Evolutionary conservation across 2,888 invertebrate genomes (phyloP).

Genomic region (Drosophila affinis): DNA sequence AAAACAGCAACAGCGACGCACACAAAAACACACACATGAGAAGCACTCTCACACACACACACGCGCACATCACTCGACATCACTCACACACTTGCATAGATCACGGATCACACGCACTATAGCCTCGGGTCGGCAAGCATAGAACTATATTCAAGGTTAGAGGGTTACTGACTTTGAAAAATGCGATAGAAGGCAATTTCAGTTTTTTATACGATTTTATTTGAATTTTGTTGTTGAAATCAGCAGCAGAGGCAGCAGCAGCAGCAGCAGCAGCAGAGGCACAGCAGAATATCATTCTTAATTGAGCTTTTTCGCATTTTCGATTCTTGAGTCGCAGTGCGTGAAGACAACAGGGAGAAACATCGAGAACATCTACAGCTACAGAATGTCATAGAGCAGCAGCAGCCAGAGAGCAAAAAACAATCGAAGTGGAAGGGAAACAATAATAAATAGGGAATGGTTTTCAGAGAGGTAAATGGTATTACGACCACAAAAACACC

Average conservation of each 20-base stretch:
- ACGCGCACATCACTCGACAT: neutral
- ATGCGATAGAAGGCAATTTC: conserved; percentile 71
- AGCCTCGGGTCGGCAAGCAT: conserved; percentile 51
- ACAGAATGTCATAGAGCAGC: conserved; percentile 41
- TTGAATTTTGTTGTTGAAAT: conserved; percentile 18
- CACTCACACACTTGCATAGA: conserved; percentile 10
- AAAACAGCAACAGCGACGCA: conserved; percentile 30
- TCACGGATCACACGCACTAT: conserved; percentile 42
- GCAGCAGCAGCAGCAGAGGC: neutral
- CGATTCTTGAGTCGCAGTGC: conserved; percentile 62
- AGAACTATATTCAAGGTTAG: conserved; percentile 81
- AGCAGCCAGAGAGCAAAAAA: conserved; percentile 13
- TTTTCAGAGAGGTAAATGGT: too few species aligned
- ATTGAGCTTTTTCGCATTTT: conserved; percentile 65
- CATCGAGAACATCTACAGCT: neutral
- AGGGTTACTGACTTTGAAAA: conserved; percentile 82
- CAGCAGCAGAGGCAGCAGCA: conserved; percentile 24
- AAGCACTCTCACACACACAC: neutral
- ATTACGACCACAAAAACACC: neutral
- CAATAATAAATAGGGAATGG: conserved; percentile 11
- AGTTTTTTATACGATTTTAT: conserved; percentile 27
- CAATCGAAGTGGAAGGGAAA: conserved; percentile 39
- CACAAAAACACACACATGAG: neutral
- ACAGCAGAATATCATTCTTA: conserved; percentile 46
- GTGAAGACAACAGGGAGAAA: conserved; percentile 42